These are phyloP conservation scores for Drosophila navojoa DNA, from an alignment of 1,140 invertebrate genomes.

Conservation along the genomic window DNA sequence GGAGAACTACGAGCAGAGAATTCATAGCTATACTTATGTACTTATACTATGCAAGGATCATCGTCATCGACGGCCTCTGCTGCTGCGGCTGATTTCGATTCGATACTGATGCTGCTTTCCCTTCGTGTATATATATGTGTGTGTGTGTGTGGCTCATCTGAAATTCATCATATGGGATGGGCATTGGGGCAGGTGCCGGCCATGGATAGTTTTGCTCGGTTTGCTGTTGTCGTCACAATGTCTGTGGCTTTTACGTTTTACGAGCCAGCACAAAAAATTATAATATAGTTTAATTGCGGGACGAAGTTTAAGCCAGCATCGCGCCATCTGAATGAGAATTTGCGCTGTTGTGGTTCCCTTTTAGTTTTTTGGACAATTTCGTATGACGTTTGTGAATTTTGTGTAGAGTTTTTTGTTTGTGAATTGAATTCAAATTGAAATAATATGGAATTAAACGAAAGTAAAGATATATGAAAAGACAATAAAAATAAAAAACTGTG, in stretches of 20 bases:
- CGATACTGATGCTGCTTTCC: neutral
- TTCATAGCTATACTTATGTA: slow-evolving; percentile 32
- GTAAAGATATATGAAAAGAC: neutral
- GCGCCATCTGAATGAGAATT: slow-evolving; percentile 34
- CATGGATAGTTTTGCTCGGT: slow-evolving; percentile 10
- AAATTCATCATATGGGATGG: slow-evolving; percentile 43
- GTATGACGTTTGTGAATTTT: neutral
- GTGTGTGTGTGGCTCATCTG: slow-evolving; percentile 35
- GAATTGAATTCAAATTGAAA: no score
- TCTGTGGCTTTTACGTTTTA: slow-evolving; percentile 73
- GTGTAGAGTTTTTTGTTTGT: neutral
- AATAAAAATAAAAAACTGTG: neutral
- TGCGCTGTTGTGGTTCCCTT: neutral
- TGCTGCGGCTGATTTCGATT: slow-evolving; percentile 16
- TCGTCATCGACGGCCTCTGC: slow-evolving; percentile 50
- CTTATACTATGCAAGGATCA: slow-evolving; percentile 62
- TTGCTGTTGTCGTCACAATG: slow-evolving; percentile 66
- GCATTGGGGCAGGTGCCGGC: slow-evolving; percentile 19
- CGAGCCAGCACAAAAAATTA: slow-evolving; percentile 46
- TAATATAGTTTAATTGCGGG: slow-evolving; percentile 49
- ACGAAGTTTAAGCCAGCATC: slow-evolving; percentile 35
- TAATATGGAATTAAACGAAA: neutral
- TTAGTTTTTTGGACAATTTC: neutral
- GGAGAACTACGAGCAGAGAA: slow-evolving; percentile 54
- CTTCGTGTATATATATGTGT: neutral